These are phyloP conservation scores for Aviceda subcristata DNA, from an alignment of 2,113 vertebrate species.

Conservation along the genomic window DNA sequence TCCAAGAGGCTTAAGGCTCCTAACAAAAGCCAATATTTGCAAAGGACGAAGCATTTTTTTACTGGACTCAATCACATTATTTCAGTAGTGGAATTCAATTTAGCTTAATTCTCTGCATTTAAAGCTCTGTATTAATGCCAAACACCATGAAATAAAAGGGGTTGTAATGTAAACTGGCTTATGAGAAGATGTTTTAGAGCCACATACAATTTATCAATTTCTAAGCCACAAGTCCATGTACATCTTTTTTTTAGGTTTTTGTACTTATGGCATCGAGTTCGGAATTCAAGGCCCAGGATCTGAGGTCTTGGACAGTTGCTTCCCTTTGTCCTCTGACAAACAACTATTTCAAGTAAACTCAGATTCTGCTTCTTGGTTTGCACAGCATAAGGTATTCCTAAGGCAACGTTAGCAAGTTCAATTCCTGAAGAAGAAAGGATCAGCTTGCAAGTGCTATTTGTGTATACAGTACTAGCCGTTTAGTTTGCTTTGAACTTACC, in stretches of 20 bases:
- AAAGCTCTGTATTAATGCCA: background rate
- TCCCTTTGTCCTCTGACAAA: background rate
- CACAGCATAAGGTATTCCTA: background rate
- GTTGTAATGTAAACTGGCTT: background rate
- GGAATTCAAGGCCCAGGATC: background rate
- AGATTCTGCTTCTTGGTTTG: background rate
- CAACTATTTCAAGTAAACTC: background rate
- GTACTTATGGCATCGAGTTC: accelerated
- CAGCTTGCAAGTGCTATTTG: background rate
- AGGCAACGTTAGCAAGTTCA: background rate
- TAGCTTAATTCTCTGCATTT: background rate
- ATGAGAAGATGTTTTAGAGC: background rate
- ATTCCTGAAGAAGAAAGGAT: background rate
- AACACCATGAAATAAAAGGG: background rate
- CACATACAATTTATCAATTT: background rate
- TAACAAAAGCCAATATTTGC: background rate
- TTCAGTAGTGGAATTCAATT: background rate
- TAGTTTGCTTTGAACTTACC: background rate
- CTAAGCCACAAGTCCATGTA: background rate
- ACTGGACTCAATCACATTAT: background rate
- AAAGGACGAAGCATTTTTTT: background rate
- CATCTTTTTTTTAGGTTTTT: background rate
- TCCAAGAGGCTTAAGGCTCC: background rate
- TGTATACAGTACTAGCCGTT: background rate
- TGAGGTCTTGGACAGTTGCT: background rate